Base-by-base conservation (phyloP, 2,888 invertebrate species). In the Macaria liturata region DNA sequence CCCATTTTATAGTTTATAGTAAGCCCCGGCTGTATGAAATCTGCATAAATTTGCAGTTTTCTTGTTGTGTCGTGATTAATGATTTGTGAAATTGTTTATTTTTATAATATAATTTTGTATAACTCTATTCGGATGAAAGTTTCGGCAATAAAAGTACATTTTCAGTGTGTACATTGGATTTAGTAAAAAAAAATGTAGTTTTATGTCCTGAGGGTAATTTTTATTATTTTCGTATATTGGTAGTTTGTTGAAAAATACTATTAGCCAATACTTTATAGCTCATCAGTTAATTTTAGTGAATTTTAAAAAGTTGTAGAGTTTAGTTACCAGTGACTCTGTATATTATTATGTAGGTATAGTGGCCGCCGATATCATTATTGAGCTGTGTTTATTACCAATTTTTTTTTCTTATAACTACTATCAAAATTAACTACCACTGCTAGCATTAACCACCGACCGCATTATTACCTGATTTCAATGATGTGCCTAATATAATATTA, bases 11-110 rank as follows among this genome's bases (percentile, higher is more conserved):
- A 1, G 5, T 0, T 37, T 7, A 37, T 2, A 37, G 34, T 37
- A 2, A 7, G 4, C 7, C 34, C 34, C 79, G 74, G 79, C 74
- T 53, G 78, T 71, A 78, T 79, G 77, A 86, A 85, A 87, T 87
- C 84, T 87, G 84, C 87, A 88, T 88, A 84, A 81, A 86, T 87
- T 86, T 87, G 84, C 86, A 87, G 84, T 88, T 86, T 83, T 82
- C 84, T 83, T 85, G 83, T 81, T 86, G 83, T 83, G 75, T 78
- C 75, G 69, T 75, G 72, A 83, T 84, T 83, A 85, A 88, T 81
- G 76, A 76, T 69, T 77, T 79, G 82, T 81, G 85, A 86, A 87
- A 86, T 86, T 84, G 79, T 79, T 85, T 84, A 84, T 87, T 86
- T 86, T 86, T 86, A 86, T 84, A 75, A 70, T 68, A 70, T 69